Base-by-base conservation (phyloP, 2,113 vertebrate species). In the Muscicapa adusta region DNA sequence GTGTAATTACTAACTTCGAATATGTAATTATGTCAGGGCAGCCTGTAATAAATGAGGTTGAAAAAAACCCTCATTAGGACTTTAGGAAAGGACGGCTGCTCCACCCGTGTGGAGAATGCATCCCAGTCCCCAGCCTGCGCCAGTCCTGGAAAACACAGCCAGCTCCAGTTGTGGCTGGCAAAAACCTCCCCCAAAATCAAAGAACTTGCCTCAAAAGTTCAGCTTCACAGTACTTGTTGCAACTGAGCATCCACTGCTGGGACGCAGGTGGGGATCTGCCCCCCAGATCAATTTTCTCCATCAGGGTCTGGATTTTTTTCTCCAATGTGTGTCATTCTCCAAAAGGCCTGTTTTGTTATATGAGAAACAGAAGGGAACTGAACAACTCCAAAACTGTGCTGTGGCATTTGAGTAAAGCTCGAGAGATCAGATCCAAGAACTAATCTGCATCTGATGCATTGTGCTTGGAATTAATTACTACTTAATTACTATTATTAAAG, bases 1-100 rank as follows among this genome's bases (percentile, higher is more conserved):
- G 11, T 89, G 95, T 96, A 97, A 97, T 97, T 97, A 95, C 97
- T 97, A 95, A 98, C 93, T 96, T 90, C 82, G 20, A 96, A 93
- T 93, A 95, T 96, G 94, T 89, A 97, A 98, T 96, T 97, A 97
- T 77, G 77, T 88, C 79, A 87, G 94, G 90, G 95, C 97, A 97
- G 93, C 80, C 72, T 90, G 73, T 94, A 94, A 94, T 93, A 96
- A 94, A 97, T 78, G 94, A 95, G 92, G 94, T 95, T 94, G 79
- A 58, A 94, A 96, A 96, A 92, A 90, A 23, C 88, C 67, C 88
- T 96, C 95, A 84, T 88, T 88, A 90, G 74, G 78, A 89, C 86
- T 96, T 62, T 62, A 36, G 4, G 58, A 91, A 95, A 97, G 84
- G 96, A 93, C 65, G 92, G 73, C 60, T 89, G 73, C 68, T 97